Conservation (phyloP, 2,797 vertebrate genomes). For the Fistularia tabacaria region DNA sequence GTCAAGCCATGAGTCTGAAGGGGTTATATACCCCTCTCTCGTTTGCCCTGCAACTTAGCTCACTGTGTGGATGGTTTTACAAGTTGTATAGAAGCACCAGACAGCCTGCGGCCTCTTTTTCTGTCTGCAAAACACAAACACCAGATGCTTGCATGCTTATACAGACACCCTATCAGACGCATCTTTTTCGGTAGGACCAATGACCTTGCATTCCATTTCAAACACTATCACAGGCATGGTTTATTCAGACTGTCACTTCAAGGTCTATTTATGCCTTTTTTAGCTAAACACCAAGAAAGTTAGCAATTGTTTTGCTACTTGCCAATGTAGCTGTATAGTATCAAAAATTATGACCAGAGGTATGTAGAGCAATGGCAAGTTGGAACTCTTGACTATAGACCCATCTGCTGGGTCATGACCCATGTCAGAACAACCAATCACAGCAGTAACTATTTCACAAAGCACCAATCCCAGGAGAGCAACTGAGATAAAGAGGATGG, state of each 20-base stretch:
- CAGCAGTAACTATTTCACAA: constrained; percentile 43
- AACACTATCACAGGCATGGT: not conserved
- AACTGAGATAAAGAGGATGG: constrained; percentile 34
- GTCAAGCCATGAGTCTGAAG: constrained; percentile 51
- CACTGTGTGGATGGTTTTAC: constrained; percentile 23
- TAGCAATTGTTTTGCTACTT: too few species aligned
- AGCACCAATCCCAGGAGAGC: constrained; percentile 59
- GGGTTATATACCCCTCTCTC: constrained; percentile 40
- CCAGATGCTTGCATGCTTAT: constrained; percentile 67
- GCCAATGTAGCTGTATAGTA: too few species aligned
- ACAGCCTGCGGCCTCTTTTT: constrained; percentile 35
- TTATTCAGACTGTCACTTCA: constrained; percentile 6
- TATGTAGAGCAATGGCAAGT: constrained; percentile 45
- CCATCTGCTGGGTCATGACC: constrained; percentile 70
- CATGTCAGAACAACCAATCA: constrained; percentile 50
- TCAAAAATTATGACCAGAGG: not conserved
- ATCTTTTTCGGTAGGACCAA: constrained; percentile 18
- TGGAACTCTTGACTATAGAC: constrained; percentile 34
- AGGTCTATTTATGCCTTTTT: not conserved
- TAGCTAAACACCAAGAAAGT: not conserved
- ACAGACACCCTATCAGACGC: constrained; percentile 20
- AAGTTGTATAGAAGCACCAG: constrained; percentile 30
- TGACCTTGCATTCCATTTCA: constrained; percentile 6
- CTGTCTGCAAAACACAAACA: constrained; percentile 55
- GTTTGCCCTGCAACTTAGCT: constrained; percentile 61